These are phyloP conservation scores for Stratiomys singularior DNA, from an alignment of 2,888 invertebrate genomes.

Conservation along the genomic window DNA sequence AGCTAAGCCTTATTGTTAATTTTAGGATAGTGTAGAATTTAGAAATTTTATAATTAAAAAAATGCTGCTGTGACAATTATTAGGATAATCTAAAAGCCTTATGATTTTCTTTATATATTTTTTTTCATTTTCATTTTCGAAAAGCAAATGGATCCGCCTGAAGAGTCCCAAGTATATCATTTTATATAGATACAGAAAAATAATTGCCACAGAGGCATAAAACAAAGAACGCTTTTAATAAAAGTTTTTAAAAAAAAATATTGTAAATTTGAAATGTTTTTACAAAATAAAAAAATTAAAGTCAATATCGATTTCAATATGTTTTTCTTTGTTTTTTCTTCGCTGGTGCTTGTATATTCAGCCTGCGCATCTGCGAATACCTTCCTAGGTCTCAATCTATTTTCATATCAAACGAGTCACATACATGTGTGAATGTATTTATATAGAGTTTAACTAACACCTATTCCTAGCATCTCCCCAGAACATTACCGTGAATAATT, in stretches of 20 bases:
- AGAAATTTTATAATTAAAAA: background rate
- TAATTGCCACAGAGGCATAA: conserved; percentile 24
- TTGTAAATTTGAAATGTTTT: conserved; percentile 34
- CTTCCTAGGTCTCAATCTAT: too few species aligned
- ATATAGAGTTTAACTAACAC: too few species aligned
- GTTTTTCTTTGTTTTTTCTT: too few species aligned
- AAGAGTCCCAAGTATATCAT: background rate
- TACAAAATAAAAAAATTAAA: conserved; percentile 12
- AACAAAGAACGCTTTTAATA: conserved; percentile 29
- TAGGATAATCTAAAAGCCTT: background rate
- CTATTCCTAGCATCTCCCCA: too few species aligned
- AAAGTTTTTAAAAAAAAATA: conserved; percentile 27
- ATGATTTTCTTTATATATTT: background rate
- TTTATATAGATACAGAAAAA: background rate
- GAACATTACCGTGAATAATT: too few species aligned
- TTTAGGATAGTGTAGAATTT: background rate
- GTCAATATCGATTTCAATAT: background rate
- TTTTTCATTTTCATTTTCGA: too few species aligned
- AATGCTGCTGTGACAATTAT: conserved; percentile 28
- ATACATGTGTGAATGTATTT: too few species aligned
- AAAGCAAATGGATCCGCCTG: too few species aligned
- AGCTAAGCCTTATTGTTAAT: background rate
- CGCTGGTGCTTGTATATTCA: too few species aligned
- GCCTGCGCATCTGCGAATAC: too few species aligned
- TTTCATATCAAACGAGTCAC: too few species aligned